Conservation (phyloP, 1,140 invertebrate genomes). For the Lepidurus arcticus region DNA sequence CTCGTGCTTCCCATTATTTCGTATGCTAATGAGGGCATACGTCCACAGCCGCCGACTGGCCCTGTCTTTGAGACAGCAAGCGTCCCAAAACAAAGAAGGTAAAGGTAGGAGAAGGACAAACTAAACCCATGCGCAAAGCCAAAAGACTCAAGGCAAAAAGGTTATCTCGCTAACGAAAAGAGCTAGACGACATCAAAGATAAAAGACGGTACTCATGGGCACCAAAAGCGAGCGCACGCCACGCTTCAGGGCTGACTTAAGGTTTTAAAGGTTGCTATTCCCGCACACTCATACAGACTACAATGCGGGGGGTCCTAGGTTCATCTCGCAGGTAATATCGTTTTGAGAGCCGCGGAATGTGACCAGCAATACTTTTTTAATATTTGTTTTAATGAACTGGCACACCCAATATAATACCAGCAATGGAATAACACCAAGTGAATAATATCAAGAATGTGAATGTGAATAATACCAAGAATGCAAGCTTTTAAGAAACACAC, state of each 20-base stretch:
- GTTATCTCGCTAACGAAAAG: not conserved
- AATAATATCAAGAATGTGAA: no score
- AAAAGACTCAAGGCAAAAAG: not conserved
- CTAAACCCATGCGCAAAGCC: not conserved
- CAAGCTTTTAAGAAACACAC: no score
- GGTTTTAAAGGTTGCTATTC: conserved; percentile 17
- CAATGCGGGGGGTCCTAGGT: conserved; percentile 11
- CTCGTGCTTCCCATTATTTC: conserved; percentile 21
- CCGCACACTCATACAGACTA: conserved; percentile 21
- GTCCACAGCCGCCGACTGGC: not conserved
- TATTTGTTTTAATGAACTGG: no score
- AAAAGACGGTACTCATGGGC: conserved; percentile 1
- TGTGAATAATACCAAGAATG: no score
- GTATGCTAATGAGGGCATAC: not conserved
- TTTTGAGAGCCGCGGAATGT: not conserved
- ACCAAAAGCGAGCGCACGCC: not conserved
- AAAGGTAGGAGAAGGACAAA: not conserved
- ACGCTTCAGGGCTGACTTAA: conserved; percentile 9
- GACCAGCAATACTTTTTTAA: not conserved
- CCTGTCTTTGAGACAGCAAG: not conserved
- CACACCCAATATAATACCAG: no score
- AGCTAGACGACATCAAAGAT: conserved; percentile 19
- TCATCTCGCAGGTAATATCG: not conserved
- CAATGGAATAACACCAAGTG: no score
- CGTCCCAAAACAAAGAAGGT: not conserved